Evolutionary conservation across 1,140 invertebrate genomes (phyloP).

Genomic region (Anoplophora glabripennis): DNA sequence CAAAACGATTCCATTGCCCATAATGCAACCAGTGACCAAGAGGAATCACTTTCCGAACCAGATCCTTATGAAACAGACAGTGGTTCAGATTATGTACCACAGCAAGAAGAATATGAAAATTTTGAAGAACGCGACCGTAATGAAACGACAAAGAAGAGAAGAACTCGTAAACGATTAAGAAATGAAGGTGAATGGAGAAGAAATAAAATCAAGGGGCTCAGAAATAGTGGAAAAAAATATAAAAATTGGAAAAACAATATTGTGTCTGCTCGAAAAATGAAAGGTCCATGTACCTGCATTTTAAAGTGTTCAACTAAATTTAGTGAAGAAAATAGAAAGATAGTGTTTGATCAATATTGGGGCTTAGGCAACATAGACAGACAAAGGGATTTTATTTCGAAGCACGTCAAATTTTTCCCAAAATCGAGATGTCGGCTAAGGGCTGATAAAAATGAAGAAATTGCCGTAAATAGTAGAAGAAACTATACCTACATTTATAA

Average conservation of each 20-base stretch:
- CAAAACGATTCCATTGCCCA: conserved; percentile 3
- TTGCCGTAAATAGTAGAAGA: conserved; percentile 1
- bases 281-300: conserved; percentile 5
- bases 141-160: conserved; percentile 5
- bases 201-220: conserved; percentile 9
- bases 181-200: conserved; percentile 3
- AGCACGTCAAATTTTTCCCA: conserved; percentile 5
- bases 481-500: conserved; percentile 9
- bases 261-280: conserved; percentile 2
- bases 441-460: conserved; percentile 7
- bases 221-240: conserved; percentile 6
- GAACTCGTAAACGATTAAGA: conserved; percentile 7
- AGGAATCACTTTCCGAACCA: conserved; percentile 3
- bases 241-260: conserved; percentile 10
- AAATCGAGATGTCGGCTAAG: conserved; percentile 6
- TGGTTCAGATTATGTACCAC: conserved; percentile 8
- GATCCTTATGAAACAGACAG: conserved; percentile 8
- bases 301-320: conserved; percentile 8
- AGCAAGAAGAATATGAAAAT: conserved; percentile 10
- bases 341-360: conserved; percentile 9
- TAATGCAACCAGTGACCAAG: conserved; percentile 8
- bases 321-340: not conserved
- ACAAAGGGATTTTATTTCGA: conserved; percentile 5
- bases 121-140: not conserved
- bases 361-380: conserved; percentile 2